Conservation (phyloP, 2,797 vertebrate species). For the Phyllotis vaccarum region DNA sequence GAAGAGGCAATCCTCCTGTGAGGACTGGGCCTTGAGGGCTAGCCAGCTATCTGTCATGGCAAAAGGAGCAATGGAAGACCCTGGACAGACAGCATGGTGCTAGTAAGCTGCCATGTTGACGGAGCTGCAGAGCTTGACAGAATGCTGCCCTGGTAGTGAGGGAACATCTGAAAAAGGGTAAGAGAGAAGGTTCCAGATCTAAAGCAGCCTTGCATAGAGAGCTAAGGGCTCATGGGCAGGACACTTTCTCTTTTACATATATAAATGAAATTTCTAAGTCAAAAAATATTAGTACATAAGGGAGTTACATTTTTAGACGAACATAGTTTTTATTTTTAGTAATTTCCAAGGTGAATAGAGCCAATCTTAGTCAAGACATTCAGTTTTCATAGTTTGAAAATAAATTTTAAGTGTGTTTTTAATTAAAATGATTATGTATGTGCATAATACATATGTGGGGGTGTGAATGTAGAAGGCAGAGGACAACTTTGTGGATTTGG, state of each 20-base stretch:
- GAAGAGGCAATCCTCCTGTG: neutral
- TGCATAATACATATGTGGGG: neutral
- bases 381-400: constrained; percentile 31
- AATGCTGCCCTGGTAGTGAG: neutral
- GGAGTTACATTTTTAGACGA: neutral
- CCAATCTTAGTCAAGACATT: constrained; percentile 15
- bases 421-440: neutral
- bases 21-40: neutral
- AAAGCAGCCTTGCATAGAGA: neutral
- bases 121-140: neutral
- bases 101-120: neutral
- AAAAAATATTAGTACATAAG: constrained; percentile 21
- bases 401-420: neutral
- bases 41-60: neutral
- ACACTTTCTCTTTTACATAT: neutral
- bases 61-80: neutral
- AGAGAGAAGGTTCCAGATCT: neutral
- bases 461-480: neutral
- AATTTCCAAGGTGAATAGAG: neutral
- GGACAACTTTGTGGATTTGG: neutral
- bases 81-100: neutral
- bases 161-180: neutral
- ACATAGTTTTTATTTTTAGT: neutral
- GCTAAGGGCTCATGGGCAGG: neutral
- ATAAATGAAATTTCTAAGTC: constrained; percentile 53